A percentile compares a stretch with the other conserved stretches of the same genome.
Evolutionary conservation across 2,113 vertebrate species (phyloP).

Genomic region (Prunella fulvescens): DNA sequence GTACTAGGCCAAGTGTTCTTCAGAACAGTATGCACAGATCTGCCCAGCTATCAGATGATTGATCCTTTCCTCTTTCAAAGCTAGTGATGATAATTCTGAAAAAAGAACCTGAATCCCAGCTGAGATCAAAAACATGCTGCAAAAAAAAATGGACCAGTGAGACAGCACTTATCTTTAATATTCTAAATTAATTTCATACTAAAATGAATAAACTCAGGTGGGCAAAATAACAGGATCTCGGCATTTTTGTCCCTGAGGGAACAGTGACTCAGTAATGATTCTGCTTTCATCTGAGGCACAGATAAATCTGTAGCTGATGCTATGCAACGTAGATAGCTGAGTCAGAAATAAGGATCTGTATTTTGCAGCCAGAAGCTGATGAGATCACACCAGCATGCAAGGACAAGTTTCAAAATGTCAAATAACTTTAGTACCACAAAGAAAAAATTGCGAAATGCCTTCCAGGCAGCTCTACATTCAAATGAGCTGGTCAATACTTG

Average conservation of each 20-base stretch:
- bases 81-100: not conserved
- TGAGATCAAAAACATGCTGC: not conserved
- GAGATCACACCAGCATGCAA: not conserved
- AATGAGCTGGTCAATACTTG: not conserved
- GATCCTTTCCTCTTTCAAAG: not conserved
- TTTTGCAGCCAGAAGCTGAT: not conserved
- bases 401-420: not conserved
- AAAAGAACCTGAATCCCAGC: not conserved
- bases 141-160: not conserved
- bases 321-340: not conserved
- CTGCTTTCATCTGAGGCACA: not conserved
- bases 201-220: not conserved
- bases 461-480: not conserved
- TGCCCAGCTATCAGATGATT: not conserved
- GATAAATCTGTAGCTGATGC: constrained; percentile 20
- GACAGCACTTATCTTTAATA: not conserved
- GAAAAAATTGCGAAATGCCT: not conserved
- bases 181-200: not conserved
- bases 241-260: not conserved
- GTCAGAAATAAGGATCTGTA: not conserved
- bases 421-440: not conserved
- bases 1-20: not conserved
- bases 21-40: not conserved
- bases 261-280: constrained; percentile 18
- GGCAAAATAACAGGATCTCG: not conserved